phyloP scores from a whole-genome alignment of 2,888 invertebrate species.

The Ametastegia equiseti region DNA sequence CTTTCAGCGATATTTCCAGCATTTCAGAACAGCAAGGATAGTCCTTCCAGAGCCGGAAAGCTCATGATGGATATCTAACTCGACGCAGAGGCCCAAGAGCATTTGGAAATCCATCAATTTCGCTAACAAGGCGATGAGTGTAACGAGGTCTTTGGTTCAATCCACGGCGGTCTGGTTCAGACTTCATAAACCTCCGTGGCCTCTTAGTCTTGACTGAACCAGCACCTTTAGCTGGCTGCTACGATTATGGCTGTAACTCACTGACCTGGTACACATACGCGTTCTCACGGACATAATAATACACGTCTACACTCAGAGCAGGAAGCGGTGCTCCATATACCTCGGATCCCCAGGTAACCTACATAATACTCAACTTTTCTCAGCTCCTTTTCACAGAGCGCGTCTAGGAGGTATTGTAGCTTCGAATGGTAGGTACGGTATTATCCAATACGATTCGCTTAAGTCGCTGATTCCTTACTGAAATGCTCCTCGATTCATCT shows the following conservation, averaged over 20 bases:
- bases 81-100: neutral
- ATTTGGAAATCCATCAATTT: conserved; percentile 42
- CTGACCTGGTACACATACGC: conserved; percentile 24
- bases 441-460: conserved; percentile 10
- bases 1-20: neutral
- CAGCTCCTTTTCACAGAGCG: conserved; percentile 10
- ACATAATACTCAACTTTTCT: conserved; percentile 34
- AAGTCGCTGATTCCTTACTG: neutral
- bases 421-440: conserved; percentile 10
- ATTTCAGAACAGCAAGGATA: neutral
- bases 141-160: conserved; percentile 32
- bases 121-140: conserved; percentile 33
- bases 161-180: neutral
- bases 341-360: conserved; percentile 31
- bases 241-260: conserved; percentile 36
- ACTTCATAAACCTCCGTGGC: neutral
- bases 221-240: neutral
- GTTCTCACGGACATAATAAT: neutral
- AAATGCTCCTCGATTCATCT: neutral
- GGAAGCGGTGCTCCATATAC: conserved; percentile 1
- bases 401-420: neutral
- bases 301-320: neutral
- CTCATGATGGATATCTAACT: conserved; percentile 15
- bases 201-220: neutral
- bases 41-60: neutral